These are phyloP conservation scores for Chloropsis cyanopogon DNA, from an alignment of 2,113 vertebrate genomes.

Conservation along the genomic window DNA sequence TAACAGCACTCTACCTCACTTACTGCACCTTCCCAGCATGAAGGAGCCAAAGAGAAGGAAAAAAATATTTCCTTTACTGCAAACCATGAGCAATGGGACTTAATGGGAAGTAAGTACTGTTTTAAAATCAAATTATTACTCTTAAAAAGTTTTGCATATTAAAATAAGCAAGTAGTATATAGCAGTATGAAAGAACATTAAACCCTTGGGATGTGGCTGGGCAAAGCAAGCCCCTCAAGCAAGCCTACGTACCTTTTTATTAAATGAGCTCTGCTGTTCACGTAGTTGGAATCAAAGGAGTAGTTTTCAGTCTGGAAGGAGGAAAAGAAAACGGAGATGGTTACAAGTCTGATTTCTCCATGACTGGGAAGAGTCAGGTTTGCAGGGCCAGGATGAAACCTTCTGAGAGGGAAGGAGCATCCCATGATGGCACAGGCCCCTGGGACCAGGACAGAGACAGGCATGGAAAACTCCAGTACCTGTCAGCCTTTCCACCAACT, in stretches of 20 bases:
- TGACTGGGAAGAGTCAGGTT: neutral
- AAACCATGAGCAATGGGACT: neutral
- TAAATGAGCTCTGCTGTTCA: conserved; percentile 98
- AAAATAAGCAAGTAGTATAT: neutral
- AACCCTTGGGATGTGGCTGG: conserved; percentile 22
- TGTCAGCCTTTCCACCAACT: neutral
- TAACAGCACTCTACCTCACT: conserved; percentile 42
- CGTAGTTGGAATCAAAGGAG: conserved; percentile 98
- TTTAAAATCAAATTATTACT: conserved; percentile 43
- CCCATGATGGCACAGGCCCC: neutral
- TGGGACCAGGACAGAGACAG: fast-evolving
- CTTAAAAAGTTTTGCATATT: conserved; percentile 5
- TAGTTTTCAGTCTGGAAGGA: conserved; percentile 96
- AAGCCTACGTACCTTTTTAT: conserved; percentile 94
- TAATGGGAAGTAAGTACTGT: conserved; percentile 37
- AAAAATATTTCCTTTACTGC: neutral
- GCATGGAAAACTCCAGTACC: neutral
- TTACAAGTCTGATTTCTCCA: conserved; percentile 2
- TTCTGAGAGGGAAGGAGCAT: neutral
- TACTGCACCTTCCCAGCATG: neutral
- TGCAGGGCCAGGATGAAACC: neutral
- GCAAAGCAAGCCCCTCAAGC: conserved; percentile 6
- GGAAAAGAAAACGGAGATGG: conserved; percentile 64
- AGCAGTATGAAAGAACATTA: neutral
- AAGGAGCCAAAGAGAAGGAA: neutral